Evolutionary conservation across 2,113 vertebrate genomes (phyloP), one percentile per base, ranked within the genome.

Genomic region (Peucedramus taeniatus): DNA sequence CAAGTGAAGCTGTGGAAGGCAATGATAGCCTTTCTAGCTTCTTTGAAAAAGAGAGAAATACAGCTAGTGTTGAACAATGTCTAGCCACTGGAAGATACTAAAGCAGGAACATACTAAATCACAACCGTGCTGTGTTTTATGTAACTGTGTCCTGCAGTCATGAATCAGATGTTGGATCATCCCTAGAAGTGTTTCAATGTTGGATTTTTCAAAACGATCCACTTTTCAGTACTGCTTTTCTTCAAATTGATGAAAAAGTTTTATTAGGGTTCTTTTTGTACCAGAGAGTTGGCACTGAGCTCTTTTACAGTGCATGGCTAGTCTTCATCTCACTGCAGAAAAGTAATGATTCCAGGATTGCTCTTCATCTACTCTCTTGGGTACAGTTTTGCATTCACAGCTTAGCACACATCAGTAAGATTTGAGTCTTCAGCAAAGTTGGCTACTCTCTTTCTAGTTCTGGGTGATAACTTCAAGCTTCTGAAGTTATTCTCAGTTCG

Each of bases 291-390:
- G 33, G 17, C 33, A 20, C 22, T 31, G 33, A 45, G 39, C 17
- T 15, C 27, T 57, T n/a, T 44, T 56, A 30, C 2, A 1, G 7
- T 3, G 1, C 0, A 0, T 77, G 54, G 15, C 50, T 70, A 22
- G 31, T 77, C 42, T 16, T 64, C 49, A 39, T 47, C 30, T 45
- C 22, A 2, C 45, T 65, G n/a, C 15, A 40, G 40, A 77, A 51
- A 61, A 81, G 10, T 70, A 37, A 51, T 20, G 27, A 69, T 65
- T 81, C 24, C 24, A 56, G 21, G 35, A 64, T 56, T 71, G 21
- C 63, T 89, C 30, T 59, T 83, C 30, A 60, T 71, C 65, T 60
- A 0, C 59, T 89, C 6, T 53, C 50, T 68, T 44, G 11, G 40
- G 5, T 69, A 51, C 35, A 53, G 33, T n/a, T 83, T 72, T 80